Evolutionary conservation across 2,888 invertebrate species (phyloP).

Genomic region (Pemphredon lugubris): DNA sequence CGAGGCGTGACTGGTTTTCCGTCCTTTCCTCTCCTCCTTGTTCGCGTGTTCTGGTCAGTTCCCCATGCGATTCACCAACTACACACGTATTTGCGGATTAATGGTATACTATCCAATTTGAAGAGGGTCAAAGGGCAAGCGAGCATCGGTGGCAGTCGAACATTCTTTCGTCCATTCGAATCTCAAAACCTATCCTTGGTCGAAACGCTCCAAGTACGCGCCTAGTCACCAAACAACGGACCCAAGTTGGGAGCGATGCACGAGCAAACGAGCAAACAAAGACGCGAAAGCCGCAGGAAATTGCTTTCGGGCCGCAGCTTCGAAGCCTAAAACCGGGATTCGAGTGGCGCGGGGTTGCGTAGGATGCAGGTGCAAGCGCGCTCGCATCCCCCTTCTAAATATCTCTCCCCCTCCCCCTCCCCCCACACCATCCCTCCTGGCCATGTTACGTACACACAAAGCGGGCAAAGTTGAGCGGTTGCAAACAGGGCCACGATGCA

Average conservation of each 20-base stretch:
- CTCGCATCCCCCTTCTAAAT: constrained; percentile 9
- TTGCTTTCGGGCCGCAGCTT: too few species aligned
- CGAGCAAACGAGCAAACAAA: constrained; percentile 49
- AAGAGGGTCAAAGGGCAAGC: too few species aligned
- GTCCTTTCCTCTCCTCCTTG: neutral
- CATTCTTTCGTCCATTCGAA: too few species aligned
- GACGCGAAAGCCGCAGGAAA: constrained; percentile 57
- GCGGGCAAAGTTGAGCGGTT: constrained; percentile 1
- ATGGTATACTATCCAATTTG: too few species aligned
- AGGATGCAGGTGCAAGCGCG: constrained; percentile 33
- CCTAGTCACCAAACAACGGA: too few species aligned
- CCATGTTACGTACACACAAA: too few species aligned
- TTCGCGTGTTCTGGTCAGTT: constrained; percentile 1
- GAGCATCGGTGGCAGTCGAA: too few species aligned
- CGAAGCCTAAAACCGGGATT: constrained; percentile 14
- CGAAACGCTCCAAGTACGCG: too few species aligned
- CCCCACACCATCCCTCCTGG: too few species aligned
- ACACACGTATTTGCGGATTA: too few species aligned
- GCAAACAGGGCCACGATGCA: constrained; percentile 15
- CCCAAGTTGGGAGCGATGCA: constrained; percentile 26
- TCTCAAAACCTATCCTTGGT: too few species aligned
- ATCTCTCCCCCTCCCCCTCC: neutral
- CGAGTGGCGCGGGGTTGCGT: constrained; percentile 21
- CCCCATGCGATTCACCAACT: too few species aligned
- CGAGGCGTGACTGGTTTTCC: constrained; percentile 8